Evolutionary conservation across 2,888 invertebrate genomes (phyloP), one percentile per base, ranked within the genome.

Genomic region (Gortyna flavago): DNA sequence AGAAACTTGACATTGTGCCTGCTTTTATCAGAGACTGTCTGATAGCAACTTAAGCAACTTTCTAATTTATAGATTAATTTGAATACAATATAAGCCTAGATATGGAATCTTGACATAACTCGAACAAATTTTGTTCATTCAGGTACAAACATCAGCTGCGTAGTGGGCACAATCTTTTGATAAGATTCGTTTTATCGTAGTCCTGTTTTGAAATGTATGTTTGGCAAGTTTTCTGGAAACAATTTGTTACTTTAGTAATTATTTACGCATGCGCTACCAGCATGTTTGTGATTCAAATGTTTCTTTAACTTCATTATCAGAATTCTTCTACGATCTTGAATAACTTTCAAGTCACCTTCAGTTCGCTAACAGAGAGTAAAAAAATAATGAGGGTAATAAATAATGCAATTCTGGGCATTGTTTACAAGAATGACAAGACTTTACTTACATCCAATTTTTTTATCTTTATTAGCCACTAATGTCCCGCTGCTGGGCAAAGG

Each of bases 1-100:
- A 16, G 66, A 82, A 84, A 75, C 83, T 83, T 84, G 84, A 84
- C 78, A 75, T 86, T 86, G 86, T 75, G 48, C 48, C 32, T 41
- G 69, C 66, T 32, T 65, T 78, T 75, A 84, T 84, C 83, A 67
- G 35, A 65, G 61, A 74, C 77, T 48, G 35, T 57, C 25, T 65
- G 71, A 72, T 85, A 71, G 25, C 61, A 83, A 75, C n/a, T 41
- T 67, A 61, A 66, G 41, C 61, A 38, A 54, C 76, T 81, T 81
- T 85, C 69, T 76, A 76, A 71, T 38, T 59, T 29, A 62, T 76
- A 75, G 41, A 75, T 81, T 59, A 65, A 80, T 84, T 80, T 83
- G 29, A 85, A 65, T 61, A 84, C 71, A 72, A 80, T 75, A 66
- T 72, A 51, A 64, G 29, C 51, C 32, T 70, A 70, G 70, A 73